Evolutionary conservation across 2,888 invertebrate genomes (phyloP).

Genomic region (Tuta absoluta): DNA sequence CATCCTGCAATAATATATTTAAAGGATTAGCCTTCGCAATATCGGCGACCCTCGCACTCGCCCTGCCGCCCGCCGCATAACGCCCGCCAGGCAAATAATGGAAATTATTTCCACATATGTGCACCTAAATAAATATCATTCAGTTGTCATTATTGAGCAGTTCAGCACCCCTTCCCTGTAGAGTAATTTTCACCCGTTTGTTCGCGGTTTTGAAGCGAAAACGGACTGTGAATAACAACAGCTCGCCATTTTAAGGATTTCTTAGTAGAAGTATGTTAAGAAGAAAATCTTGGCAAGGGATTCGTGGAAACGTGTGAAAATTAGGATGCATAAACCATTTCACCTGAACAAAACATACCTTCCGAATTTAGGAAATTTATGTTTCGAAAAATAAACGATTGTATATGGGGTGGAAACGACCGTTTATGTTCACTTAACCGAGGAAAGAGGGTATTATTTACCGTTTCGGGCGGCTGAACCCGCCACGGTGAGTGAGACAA

Average conservation of each 20-base stretch:
- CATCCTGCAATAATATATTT: slow-evolving; percentile 80
- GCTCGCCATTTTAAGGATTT: not conserved
- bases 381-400: slow-evolving; percentile 80
- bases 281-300: slow-evolving; percentile 23
- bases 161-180: slow-evolving; percentile 59
- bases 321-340: slow-evolving; percentile 34
- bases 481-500: slow-evolving; percentile 80
- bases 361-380: slow-evolving; percentile 76
- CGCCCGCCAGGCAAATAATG: slow-evolving; percentile 77
- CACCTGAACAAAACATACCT: slow-evolving; percentile 61
- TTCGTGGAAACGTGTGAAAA: slow-evolving; percentile 22
- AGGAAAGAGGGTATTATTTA: slow-evolving; percentile 81
- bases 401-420: slow-evolving; percentile 81
- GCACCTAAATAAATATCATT: slow-evolving; percentile 80
- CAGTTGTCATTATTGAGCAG: slow-evolving; percentile 69
- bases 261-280: not conserved
- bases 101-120: slow-evolving; percentile 81
- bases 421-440: slow-evolving; percentile 82
- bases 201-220: slow-evolving; percentile 58
- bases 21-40: slow-evolving; percentile 80
- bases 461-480: slow-evolving; percentile 79
- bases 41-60: slow-evolving; percentile 68
- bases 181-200: slow-evolving; percentile 72
- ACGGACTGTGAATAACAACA: slow-evolving; percentile 18
- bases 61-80: slow-evolving; percentile 49